Evolutionary conservation across 1,140 invertebrate species (phyloP), one percentile per base, ranked within the genome.

Genomic region (Vanessa atalanta): DNA sequence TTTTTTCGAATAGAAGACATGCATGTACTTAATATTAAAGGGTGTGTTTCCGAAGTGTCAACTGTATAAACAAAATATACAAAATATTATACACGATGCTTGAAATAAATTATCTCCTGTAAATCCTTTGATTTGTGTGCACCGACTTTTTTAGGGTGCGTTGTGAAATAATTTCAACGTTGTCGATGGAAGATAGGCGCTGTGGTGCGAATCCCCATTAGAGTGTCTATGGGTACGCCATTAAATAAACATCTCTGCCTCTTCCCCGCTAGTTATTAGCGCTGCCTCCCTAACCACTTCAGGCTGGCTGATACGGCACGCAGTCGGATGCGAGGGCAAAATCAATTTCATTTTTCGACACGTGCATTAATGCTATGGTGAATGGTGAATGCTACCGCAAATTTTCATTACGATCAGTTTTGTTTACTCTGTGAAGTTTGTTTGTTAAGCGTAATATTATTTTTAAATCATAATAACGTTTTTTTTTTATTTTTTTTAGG

Each of bases 331-430:
- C 82, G 82, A 80, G 83, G 80, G 87, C 80, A 82, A 92, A 92
- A 91, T 90, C 90, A 91, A 91, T 91, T 92, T 91, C 87, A 91
- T 90, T 91, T 92, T 92, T 92, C 86, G 87, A 89, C 89, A 89
- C 90, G 85, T 88, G 88, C 88, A 86, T 86, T 91, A 90, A 87
- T 83, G 86, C 84, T 88, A 87, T 85, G 80, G 85, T 83, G 81
- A 82, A 87, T 85, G 80, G 85, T 83, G 81, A 82, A 85, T 85
- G 81, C 84, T 85, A 85, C 80, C 80, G 79, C 65, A 48, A 72
- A 74, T 74, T 76, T 77, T 66, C 68, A 71, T 72, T 23, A 61
- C 66, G 50, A 66, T 60, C 43, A 73, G 67, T 67, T 31, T 47
- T 71, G 72, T 73, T 70, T 66, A 71, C 66, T 57, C 26, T 16